Base-by-base conservation (phyloP, 1,140 invertebrate species). In the Homarus americanus region DNA sequence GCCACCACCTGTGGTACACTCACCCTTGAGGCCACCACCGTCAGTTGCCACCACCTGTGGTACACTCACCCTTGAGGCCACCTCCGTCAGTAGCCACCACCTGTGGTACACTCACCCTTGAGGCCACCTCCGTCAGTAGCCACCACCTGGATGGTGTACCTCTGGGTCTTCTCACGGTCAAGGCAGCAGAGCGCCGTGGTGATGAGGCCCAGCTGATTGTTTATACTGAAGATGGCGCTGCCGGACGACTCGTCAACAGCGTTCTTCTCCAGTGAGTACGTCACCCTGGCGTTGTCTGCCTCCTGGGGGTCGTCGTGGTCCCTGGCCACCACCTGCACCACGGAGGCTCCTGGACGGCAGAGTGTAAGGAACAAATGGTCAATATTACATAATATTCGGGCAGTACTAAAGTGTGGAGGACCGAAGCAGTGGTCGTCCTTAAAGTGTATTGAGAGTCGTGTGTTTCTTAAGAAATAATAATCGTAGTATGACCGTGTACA, bases 261-360 rank as follows among this genome's bases (percentile, higher is more conserved):
- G 84, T 94, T 95, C 94, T 94, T 94, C 92, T 95, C 94, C 76
- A 95, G 94, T 58, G 94, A 94, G 58, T 93, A 94, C 40, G 94
- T 94, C 10, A 94, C 91, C 73, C 93, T 93, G 34, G 94, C 94
- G 91, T 94, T 94, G 12, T 92, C 92, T 0, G 93, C 94, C 92
- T 94, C 94, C 9, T 93, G 93, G 1, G 95, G 95, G 91, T 95
- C 95, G 89, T 95, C 95, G 87, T 95, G 94, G 92, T 95, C 95
- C 2, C 93, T 94, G 2, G 95, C 95, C 10, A 93, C 93, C 91
- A 95, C 94, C 10, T 94, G 95, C 93, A 94, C 95, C 10, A 95
- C 94, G 0, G 69, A 83, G 15, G 80, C 32, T 5, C 88, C 88
- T 90, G 87, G n/a, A n/a, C n/a, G n/a, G n/a, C n/a, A n/a, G n/a